phyloP scores from a whole-genome alignment of 2,113 vertebrate species.

The Plectropomus leopardus region DNA sequence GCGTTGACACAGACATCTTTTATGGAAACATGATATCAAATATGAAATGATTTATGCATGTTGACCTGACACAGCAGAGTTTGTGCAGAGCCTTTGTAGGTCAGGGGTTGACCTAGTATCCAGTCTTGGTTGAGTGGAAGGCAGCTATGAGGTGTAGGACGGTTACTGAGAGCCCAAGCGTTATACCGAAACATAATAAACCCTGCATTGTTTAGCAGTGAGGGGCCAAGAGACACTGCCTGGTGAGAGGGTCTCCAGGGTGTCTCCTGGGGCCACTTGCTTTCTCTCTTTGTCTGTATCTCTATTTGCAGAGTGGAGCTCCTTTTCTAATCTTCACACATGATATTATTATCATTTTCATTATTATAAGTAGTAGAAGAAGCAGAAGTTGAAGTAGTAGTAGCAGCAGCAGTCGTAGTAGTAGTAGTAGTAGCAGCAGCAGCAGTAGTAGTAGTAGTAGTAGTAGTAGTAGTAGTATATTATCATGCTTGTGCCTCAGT shows the following conservation, averaged over 20 bases:
- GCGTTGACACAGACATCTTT: not conserved
- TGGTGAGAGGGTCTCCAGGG: not conserved
- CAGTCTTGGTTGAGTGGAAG: conserved; percentile 52
- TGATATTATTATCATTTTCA: too few species aligned
- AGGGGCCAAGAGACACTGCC: conserved; percentile 24
- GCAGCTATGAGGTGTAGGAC: conserved; percentile 52
- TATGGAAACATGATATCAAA: not conserved
- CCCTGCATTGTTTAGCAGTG: conserved; percentile 36
- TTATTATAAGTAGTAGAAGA: too few species aligned
- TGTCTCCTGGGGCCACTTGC: not conserved
- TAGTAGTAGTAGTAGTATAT: too few species aligned
- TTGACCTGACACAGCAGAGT: not conserved
- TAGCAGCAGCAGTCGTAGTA: too few species aligned
- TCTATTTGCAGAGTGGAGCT: not conserved
- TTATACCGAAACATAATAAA: conserved; percentile 49
- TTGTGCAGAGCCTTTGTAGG: conserved; percentile 17
- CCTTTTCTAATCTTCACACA: not conserved
- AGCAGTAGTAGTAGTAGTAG: too few species aligned
- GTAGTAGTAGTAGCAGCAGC: too few species aligned
- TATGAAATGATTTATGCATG: not conserved
- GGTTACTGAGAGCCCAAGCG: conserved; percentile 11
- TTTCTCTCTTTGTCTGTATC: not conserved
- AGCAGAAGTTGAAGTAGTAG: too few species aligned
- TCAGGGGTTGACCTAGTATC: conserved; percentile 16
- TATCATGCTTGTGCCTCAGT: not conserved